Percentiles rank a stretch among this genome's conserved stretches.
Conservation (phyloP, 2,113 vertebrate genomes). For the Tupaia tana region DNA sequence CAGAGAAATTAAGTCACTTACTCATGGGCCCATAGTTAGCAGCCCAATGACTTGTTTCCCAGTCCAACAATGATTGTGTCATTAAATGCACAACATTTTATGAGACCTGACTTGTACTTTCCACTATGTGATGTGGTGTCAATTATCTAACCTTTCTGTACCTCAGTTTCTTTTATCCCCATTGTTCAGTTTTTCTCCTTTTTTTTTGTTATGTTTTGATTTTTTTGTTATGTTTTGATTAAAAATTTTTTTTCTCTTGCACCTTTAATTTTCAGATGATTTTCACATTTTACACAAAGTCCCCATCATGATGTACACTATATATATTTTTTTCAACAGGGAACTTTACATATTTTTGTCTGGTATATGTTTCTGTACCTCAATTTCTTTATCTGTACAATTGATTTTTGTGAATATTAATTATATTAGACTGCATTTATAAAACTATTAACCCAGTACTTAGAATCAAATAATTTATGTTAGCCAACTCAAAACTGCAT, state of each 20-base stretch:
- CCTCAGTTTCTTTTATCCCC: not conserved
- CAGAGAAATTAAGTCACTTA: not conserved
- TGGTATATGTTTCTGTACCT: no score
- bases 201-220: no score
- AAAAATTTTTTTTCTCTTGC: no score
- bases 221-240: no score
- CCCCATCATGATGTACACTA: no score
- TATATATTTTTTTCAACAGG: no score
- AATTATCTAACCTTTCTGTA: not conserved
- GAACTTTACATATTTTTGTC: no score
- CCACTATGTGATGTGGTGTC: not conserved
- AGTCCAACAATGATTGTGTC: not conserved
- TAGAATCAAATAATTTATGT: not conserved
- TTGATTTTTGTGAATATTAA: slow-evolving; percentile 18
- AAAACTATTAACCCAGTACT: not conserved
- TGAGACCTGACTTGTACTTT: not conserved
- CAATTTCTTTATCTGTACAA: not conserved
- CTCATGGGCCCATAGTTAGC: not conserved
- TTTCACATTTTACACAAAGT: no score
- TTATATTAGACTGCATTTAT: slow-evolving; percentile 23
- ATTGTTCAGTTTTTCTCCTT: no score
- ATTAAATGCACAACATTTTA: not conserved
- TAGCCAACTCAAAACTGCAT: not conserved
- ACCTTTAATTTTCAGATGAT: no score
- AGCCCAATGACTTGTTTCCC: not conserved